Percentiles rank a stretch among this genome's conserved stretches.
phyloP scores from a whole-genome alignment of 2,113 vertebrate genomes.

The Dicrurus megarhynchus region DNA sequence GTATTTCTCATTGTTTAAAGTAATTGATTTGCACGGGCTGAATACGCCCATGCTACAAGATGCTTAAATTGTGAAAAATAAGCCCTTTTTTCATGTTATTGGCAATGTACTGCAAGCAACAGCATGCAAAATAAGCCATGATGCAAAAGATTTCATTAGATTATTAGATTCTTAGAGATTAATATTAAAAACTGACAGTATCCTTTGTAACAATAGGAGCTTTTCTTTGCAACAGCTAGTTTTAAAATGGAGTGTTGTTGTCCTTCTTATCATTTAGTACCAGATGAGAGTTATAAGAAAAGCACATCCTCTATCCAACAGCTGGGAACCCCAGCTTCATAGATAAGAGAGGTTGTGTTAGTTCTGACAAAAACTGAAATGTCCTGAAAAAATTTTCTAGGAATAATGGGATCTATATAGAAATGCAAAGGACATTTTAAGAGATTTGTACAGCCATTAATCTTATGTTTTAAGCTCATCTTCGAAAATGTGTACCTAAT shows the following conservation, averaged over 20 bases:
- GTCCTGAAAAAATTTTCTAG: conserved; percentile 57
- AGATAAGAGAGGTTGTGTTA: conserved; percentile 73
- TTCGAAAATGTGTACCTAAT: conserved; percentile 31
- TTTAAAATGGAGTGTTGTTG: conserved; percentile 56
- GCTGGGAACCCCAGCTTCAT: conserved; percentile 66
- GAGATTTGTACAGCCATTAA: conserved; percentile 57
- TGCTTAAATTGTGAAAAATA: conserved; percentile 51
- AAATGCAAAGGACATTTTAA: conserved; percentile 67
- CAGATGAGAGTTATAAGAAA: conserved; percentile 67
- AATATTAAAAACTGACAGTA: conserved; percentile 63
- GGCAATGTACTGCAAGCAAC: neutral
- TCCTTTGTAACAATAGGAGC: conserved; percentile 41
- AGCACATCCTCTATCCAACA: conserved; percentile 55
- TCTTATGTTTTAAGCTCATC: conserved; percentile 68
- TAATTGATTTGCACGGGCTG: conserved; percentile 16
- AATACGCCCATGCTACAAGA: neutral
- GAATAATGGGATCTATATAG: conserved; percentile 69
- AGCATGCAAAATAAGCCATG: neutral
- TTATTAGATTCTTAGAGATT: conserved; percentile 72
- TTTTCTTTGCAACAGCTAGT: conserved; percentile 55
- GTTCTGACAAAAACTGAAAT: conserved; percentile 56
- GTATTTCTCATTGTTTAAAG: conserved; percentile 42
- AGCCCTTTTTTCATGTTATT: conserved; percentile 24
- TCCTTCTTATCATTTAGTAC: conserved; percentile 70
- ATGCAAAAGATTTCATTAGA: conserved; percentile 66